These are phyloP conservation scores for Cathartes aura DNA, from an alignment of 2,113 vertebrate genomes.

Conservation along the genomic window DNA sequence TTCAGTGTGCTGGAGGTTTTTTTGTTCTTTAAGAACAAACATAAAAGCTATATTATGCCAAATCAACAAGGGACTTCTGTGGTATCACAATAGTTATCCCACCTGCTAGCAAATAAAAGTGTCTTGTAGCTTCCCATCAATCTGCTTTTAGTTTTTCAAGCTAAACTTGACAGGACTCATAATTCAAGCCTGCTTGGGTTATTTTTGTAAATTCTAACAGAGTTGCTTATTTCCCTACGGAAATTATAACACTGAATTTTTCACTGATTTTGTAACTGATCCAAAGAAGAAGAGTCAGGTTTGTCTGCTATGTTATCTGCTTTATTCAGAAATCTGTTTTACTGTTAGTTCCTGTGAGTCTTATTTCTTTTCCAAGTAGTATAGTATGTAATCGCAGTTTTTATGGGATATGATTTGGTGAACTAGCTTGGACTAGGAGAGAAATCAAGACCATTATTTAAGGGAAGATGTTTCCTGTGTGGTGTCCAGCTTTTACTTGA, in stretches of 20 bases:
- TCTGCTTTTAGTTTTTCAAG: slow-evolving; percentile 12
- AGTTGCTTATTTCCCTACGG: neutral
- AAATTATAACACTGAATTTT: neutral
- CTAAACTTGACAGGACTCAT: neutral
- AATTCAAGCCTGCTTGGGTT: neutral
- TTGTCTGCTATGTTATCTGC: neutral
- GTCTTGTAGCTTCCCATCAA: neutral
- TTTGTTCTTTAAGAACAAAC: neutral
- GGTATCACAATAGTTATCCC: neutral
- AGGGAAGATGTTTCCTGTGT: neutral
- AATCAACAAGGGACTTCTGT: neutral
- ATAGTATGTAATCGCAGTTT: neutral
- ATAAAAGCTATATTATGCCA: neutral
- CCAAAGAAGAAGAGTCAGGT: neutral
- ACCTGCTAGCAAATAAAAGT: neutral
- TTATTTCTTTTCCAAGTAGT: neutral
- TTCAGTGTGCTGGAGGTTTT: neutral
- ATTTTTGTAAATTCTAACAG: neutral
- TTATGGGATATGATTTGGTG: neutral
- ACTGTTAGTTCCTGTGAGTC: neutral
- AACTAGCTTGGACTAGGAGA: neutral
- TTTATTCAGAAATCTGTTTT: neutral
- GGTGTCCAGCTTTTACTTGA: neutral
- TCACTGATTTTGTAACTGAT: neutral
- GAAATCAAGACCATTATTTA: neutral